phyloP scores from a whole-genome alignment of 2,113 vertebrate genomes.

The Labrus mixtus region DNA sequence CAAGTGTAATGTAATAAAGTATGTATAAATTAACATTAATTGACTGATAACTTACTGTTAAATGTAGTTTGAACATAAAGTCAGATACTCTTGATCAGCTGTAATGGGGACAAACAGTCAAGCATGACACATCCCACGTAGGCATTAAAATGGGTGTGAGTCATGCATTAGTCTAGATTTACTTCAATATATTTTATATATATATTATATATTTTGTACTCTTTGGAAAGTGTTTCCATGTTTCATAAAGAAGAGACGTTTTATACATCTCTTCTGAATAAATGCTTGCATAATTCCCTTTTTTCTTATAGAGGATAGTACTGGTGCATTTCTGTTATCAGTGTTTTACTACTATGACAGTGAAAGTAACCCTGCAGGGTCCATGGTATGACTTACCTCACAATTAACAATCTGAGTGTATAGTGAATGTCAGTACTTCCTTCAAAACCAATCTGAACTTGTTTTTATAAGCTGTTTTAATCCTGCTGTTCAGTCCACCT shows the following conservation, averaged over 20 bases:
- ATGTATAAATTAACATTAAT: neutral
- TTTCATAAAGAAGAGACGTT: conserved; percentile 3
- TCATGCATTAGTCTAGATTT: neutral
- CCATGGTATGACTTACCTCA: conserved; percentile 39
- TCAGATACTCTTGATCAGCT: neutral
- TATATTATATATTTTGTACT: no score
- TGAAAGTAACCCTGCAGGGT: conserved; percentile 40
- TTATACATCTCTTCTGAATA: conserved; percentile 1
- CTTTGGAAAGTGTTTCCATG: neutral
- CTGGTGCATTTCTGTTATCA: conserved; percentile 25
- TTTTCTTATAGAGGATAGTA: neutral
- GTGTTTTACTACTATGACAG: conserved; percentile 29
- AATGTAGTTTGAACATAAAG: neutral
- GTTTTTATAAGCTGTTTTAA: conserved; percentile 47
- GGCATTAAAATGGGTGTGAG: neutral
- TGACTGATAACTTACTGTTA: neutral
- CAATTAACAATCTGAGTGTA: conserved; percentile 50
- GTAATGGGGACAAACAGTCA: neutral
- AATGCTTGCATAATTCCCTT: neutral
- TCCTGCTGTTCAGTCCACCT: conserved; percentile 55
- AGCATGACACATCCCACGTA: neutral
- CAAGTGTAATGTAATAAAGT: neutral
- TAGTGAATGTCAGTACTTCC: conserved; percentile 30
- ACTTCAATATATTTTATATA: neutral
- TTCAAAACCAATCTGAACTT: conserved; percentile 42